A percentile compares a stretch with the other conserved stretches of the same genome.
These are phyloP conservation scores for Cecropterus lyciades DNA, from an alignment of 1,140 invertebrate genomes.

Conservation along the genomic window DNA sequence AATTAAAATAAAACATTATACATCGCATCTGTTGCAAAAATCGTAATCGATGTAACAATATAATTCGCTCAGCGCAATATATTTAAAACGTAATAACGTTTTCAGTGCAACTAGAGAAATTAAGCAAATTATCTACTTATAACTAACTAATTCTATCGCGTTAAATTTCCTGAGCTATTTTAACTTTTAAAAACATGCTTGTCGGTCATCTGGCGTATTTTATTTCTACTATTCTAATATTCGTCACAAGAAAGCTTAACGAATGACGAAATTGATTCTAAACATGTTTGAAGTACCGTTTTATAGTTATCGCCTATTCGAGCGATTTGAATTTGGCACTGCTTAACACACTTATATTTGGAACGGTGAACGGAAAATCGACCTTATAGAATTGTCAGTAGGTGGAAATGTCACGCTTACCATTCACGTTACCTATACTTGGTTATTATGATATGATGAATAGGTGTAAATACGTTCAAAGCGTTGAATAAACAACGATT, in stretches of 20 bases:
- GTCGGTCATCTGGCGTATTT: no score
- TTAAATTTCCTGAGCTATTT: no score
- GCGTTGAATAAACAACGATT: background rate
- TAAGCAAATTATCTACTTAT: no score
- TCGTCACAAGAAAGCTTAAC: constrained; percentile 12
- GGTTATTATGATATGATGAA: constrained; percentile 1
- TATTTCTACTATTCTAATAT: background rate
- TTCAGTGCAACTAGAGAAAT: no score
- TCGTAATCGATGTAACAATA: no score
- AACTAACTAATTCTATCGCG: no score
- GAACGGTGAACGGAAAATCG: background rate
- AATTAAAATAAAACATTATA: no score
- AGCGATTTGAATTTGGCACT: constrained; percentile 1
- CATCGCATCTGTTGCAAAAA: no score
- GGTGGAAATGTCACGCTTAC: background rate
- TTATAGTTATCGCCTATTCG: constrained; percentile 20
- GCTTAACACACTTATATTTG: background rate
- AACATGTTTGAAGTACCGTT: constrained; percentile 28
- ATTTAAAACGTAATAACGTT: no score
- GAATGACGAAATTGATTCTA: constrained; percentile 26
- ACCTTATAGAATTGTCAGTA: background rate
- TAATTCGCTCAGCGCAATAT: no score
- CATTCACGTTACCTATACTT: background rate
- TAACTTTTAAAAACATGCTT: no score
- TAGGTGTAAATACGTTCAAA: background rate